phyloP scores from a whole-genome alignment of 2,797 vertebrate genomes.

The Vultur gryphus region DNA sequence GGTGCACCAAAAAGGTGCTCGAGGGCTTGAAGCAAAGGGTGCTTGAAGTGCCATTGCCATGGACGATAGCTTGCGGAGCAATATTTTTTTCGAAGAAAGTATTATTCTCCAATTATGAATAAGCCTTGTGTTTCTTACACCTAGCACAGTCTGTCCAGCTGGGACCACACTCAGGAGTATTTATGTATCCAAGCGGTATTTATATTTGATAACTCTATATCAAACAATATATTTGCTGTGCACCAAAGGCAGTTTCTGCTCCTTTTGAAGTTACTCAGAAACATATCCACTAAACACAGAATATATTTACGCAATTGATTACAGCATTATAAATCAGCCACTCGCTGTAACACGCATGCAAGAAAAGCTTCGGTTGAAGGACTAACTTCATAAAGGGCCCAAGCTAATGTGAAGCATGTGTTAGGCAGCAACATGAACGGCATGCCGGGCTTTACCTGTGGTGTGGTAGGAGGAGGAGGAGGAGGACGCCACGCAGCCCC shows the following conservation, averaged over 20 bases:
- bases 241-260: not conserved
- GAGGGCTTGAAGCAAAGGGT: not conserved
- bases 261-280: not conserved
- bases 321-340: not conserved
- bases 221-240: not conserved
- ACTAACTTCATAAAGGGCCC: not conserved
- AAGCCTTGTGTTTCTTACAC: not conserved
- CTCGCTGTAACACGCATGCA: not conserved
- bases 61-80: not conserved
- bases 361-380: not conserved
- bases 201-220: not conserved
- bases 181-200: not conserved
- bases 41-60: not conserved
- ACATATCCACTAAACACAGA: not conserved
- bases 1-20: not conserved
- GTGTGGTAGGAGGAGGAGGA: not conserved
- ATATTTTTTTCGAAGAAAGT: not conserved
- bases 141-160: accelerated
- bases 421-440: accelerated
- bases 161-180: accelerated
- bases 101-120: not conserved
- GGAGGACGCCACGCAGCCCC: not conserved
- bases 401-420: accelerated
- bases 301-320: accelerated
- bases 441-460: not conserved